Evolutionary conservation across 2,797 vertebrate genomes (phyloP), one percentile per base, ranked within the genome.

Genomic region (Miichthys miiuy): DNA sequence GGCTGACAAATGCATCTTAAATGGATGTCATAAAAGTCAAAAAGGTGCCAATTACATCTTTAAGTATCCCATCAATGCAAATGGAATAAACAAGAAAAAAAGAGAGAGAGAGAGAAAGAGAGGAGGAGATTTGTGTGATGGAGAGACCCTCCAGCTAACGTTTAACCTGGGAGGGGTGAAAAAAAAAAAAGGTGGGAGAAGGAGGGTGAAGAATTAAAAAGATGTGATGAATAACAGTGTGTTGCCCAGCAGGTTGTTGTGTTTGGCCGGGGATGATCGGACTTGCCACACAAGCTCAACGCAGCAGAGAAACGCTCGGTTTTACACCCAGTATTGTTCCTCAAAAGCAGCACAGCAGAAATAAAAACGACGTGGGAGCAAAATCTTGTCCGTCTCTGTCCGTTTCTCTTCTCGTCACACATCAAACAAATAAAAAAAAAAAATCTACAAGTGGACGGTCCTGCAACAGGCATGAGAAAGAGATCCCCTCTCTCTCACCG

Each of bases 1-100:
- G 93, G 92, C 93, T 95, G 95, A 95, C 94, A 96, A 95, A 94
- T 95, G 93, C 92, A 93, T 93, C 94, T 93, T 95, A 95, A 96
- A 96, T 94, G 89, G 91, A 88, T 93, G 93, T 94, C 94, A 96
- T 96, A 96, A 96, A 96, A 95, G 94, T 95, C 93, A 94, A 94
- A 96, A 96, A 95, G 95, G 95, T 96, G 95, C 92, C 94, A 96
- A 96, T 95, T 96, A 95, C 95, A 95, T 91, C 90, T 90, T 94
- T 93, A 96, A 95, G 93, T 94, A 94, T 94, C 91, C 90, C 91
- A 88, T 94, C 91, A 94, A 90, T 91, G 91, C 81, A 87, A 91
- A 91, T 85, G 86, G 87, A 93, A 94, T 89, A 93, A 94, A 94
- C 90, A 93, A 84, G 88, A 82, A 80, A 56, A 48, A 68, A 44